Evolutionary conservation across 1,140 invertebrate genomes (phyloP).

Genomic region (Drosophila kohkoa): DNA sequence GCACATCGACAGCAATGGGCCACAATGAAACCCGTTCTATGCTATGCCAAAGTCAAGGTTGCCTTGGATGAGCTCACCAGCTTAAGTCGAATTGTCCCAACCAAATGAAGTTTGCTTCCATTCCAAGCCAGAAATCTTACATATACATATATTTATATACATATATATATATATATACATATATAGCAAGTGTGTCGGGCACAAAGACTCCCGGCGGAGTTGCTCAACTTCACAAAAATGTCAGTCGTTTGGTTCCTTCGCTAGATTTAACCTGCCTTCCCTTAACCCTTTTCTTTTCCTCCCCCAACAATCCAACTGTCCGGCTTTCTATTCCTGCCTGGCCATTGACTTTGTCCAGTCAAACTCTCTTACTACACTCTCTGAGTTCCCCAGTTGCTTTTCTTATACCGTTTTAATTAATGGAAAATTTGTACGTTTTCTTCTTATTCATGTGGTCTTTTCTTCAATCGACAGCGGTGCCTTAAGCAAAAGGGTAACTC

Average conservation of each 20-base stretch:
- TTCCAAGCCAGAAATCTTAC: slow-evolving; percentile 29
- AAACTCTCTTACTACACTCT: background rate
- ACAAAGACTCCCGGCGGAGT: slow-evolving; percentile 67
- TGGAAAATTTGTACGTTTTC: slow-evolving; percentile 71
- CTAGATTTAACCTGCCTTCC: slow-evolving; percentile 11
- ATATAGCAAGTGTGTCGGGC: background rate
- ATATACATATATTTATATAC: no score
- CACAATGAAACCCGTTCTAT: slow-evolving; percentile 13
- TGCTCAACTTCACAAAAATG: slow-evolving; percentile 70
- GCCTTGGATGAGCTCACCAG: slow-evolving; percentile 52
- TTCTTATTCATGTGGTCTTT: slow-evolving; percentile 62
- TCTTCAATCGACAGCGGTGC: slow-evolving; percentile 49
- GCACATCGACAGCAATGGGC: slow-evolving; percentile 25
- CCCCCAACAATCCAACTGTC: background rate
- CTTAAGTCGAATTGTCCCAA: slow-evolving; percentile 30
- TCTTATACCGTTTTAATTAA: slow-evolving; percentile 77
- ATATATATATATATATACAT: background rate
- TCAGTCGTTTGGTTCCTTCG: slow-evolving; percentile 39
- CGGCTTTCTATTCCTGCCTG: slow-evolving; percentile 10
- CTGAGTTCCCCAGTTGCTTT: slow-evolving; percentile 33
- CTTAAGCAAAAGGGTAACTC: slow-evolving; percentile 55
- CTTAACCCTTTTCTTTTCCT: background rate
- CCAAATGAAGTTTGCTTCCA: slow-evolving; percentile 11
- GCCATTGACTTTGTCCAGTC: slow-evolving; percentile 47
- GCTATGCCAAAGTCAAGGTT: slow-evolving; percentile 70